Evolutionary conservation across 2,797 vertebrate species (phyloP).

Genomic region (Fratercula arctica): DNA sequence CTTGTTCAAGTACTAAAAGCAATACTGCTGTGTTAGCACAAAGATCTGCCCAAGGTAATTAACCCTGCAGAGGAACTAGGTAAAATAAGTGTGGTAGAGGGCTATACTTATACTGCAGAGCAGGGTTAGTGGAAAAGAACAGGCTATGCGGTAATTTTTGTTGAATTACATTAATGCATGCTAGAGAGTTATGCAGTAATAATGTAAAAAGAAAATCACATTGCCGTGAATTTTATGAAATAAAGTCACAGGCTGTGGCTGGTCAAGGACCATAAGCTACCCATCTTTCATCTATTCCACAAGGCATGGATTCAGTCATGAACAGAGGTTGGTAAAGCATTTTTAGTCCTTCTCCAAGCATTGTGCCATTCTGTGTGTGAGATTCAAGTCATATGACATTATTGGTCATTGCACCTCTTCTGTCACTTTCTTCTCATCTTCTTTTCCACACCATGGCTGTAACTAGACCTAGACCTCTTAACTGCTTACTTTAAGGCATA

Average conservation of each 20-base stretch:
- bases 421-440: not conserved
- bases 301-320: not conserved
- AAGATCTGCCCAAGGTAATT: slow-evolving; percentile 9
- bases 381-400: not conserved
- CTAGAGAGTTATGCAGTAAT: not conserved
- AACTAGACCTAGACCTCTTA: not conserved
- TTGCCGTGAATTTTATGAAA: not conserved
- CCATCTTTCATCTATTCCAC: not conserved
- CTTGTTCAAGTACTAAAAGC: slow-evolving; percentile 18
- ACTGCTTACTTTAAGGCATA: not conserved
- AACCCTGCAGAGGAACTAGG: not conserved
- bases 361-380: not conserved
- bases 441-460: not conserved
- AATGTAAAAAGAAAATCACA: not conserved
- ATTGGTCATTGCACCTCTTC: not conserved
- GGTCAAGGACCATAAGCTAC: not conserved
- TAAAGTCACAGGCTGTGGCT: not conserved
- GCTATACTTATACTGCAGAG: not conserved
- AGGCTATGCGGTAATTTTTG: not conserved
- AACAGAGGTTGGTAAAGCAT: not conserved
- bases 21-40: slow-evolving; percentile 14
- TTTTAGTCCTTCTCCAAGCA: not conserved
- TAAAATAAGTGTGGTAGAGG: not conserved
- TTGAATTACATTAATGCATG: not conserved
- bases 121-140: not conserved